Evolutionary conservation across 2,113 vertebrate genomes (phyloP).

Genomic region (Archilochus colubris): DNA sequence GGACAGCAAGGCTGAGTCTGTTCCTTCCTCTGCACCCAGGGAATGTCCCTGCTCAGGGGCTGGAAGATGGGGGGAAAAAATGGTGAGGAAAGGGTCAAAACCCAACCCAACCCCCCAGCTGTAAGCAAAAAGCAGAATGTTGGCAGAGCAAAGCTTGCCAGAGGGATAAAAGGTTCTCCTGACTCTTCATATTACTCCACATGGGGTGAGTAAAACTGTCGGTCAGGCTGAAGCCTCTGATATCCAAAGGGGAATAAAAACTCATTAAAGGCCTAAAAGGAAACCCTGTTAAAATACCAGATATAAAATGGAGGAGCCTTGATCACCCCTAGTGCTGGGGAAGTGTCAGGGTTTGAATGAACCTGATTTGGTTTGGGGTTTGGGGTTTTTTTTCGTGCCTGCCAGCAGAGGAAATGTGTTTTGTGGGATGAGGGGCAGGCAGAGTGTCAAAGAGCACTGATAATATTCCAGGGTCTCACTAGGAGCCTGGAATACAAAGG

Average conservation of each 20-base stretch:
- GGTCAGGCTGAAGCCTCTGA: slow-evolving; percentile 11
- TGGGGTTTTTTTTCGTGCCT: background rate
- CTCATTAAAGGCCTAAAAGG: slow-evolving; percentile 42
- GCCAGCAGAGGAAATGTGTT: slow-evolving; percentile 33
- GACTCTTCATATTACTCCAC: slow-evolving; percentile 14
- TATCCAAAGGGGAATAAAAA: slow-evolving; percentile 28
- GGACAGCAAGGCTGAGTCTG: background rate
- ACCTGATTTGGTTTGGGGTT: background rate
- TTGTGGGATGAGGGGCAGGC: slow-evolving; percentile 41
- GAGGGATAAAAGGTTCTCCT: slow-evolving; percentile 33
- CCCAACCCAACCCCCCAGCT: background rate
- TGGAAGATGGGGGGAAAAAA: background rate
- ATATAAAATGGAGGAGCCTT: slow-evolving; percentile 9
- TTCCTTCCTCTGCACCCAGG: background rate
- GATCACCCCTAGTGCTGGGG: background rate
- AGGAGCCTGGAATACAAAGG: background rate
- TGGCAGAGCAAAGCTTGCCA: slow-evolving; percentile 26
- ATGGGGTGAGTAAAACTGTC: slow-evolving; percentile 55
- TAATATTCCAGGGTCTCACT: slow-evolving; percentile 42
- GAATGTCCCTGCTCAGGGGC: background rate
- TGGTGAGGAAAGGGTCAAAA: slow-evolving; percentile 42
- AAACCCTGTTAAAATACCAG: slow-evolving; percentile 59
- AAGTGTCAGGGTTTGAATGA: background rate
- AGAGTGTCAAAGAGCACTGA: slow-evolving; percentile 41
- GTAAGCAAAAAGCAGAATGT: background rate